Conservation (phyloP, 2,113 vertebrate species). For the Campylomormyrus tamandua region DNA sequence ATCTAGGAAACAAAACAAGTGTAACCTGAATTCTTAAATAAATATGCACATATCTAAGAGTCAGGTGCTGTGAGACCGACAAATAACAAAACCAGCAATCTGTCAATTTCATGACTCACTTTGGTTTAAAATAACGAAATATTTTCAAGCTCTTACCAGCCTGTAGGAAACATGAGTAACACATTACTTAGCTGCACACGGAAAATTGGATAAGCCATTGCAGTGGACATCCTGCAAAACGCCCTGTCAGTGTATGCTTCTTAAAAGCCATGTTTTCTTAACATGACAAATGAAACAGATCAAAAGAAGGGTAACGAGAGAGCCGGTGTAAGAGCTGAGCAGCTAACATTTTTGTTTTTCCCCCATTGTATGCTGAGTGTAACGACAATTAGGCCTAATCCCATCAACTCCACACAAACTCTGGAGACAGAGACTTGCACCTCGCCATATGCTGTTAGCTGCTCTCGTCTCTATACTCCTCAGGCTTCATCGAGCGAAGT, state of each 20-base stretch:
- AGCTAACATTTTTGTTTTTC: neutral
- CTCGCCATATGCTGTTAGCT: neutral
- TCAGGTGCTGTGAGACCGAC: neutral
- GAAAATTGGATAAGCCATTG: neutral
- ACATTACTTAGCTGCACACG: neutral
- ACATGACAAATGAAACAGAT: constrained; percentile 3
- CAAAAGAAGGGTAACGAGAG: neutral
- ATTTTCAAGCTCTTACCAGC: neutral
- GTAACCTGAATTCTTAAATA: neutral
- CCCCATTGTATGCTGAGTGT: neutral
- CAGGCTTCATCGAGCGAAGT: neutral
- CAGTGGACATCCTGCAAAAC: neutral
- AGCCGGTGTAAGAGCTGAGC: neutral
- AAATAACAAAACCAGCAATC: neutral
- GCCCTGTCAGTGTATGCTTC: neutral
- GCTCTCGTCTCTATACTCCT: neutral
- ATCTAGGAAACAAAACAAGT: neutral
- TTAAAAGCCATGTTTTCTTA: neutral
- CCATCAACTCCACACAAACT: neutral
- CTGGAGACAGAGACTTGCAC: neutral
- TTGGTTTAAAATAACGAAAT: neutral
- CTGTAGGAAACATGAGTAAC: neutral
- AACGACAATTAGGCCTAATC: neutral
- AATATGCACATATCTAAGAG: neutral
- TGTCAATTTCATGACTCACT: neutral